phyloP scores from a whole-genome alignment of 2,888 invertebrate species.

The Noctua pronuba region DNA sequence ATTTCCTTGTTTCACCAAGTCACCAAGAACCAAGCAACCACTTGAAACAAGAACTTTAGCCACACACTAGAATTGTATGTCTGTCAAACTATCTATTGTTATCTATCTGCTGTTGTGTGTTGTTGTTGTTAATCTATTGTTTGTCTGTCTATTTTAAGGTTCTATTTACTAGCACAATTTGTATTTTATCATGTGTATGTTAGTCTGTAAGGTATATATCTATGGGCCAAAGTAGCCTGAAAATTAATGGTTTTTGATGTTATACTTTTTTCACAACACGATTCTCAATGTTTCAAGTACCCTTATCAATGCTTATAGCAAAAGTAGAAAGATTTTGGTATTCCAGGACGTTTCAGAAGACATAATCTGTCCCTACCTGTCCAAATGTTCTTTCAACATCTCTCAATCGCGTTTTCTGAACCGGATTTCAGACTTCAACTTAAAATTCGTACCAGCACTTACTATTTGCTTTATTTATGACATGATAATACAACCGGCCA shows the following conservation, averaged over 20 bases:
- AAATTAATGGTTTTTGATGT: too few relatives aligned
- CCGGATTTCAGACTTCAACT: conserved; percentile 4
- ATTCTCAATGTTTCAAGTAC: background rate
- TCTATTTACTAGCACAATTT: too few relatives aligned
- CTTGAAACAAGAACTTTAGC: background rate
- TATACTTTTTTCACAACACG: background rate
- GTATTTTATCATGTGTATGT: too few relatives aligned
- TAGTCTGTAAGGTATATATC: too few relatives aligned
- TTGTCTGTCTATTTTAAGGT: too few relatives aligned
- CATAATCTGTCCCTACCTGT: background rate
- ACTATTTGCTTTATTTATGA: conserved; percentile 35
- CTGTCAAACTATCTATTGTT: background rate
- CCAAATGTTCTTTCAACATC: conserved; percentile 16
- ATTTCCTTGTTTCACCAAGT: background rate
- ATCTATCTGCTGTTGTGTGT: too few relatives aligned
- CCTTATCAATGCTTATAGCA: background rate
- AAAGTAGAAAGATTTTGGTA: background rate
- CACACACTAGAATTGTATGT: background rate
- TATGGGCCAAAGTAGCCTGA: too few relatives aligned
- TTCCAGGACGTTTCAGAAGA: background rate
- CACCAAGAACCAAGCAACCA: background rate
- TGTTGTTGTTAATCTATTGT: too few relatives aligned
- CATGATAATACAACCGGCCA: conserved; percentile 40
- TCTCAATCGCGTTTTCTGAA: background rate
- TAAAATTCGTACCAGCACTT: conserved; percentile 17